phyloP scores from a whole-genome alignment of 2,113 vertebrate genomes.

The Brachyhypopomus occidentalis region DNA sequence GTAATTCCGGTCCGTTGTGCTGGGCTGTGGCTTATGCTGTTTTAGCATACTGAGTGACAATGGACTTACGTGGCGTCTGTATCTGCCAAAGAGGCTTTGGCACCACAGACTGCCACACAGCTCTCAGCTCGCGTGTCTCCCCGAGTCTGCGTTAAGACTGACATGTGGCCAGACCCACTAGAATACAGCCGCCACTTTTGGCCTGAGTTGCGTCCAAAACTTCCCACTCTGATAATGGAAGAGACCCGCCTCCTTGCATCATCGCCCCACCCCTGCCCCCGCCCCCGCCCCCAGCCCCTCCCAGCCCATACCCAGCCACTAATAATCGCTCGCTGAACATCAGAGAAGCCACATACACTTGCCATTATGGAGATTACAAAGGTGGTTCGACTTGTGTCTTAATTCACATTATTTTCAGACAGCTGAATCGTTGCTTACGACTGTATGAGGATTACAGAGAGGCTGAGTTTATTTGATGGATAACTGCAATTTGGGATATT shows the following conservation, averaged over 20 bases:
- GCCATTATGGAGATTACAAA: constrained; percentile 65
- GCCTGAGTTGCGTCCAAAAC: constrained; percentile 36
- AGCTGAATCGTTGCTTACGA: constrained; percentile 57
- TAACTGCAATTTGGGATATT: constrained; percentile 62
- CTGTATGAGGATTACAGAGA: constrained; percentile 65
- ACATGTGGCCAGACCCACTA: constrained; percentile 22
- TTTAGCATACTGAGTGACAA: constrained; percentile 68
- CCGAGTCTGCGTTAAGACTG: constrained; percentile 44
- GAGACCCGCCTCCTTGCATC: no score
- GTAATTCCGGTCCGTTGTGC: constrained; percentile 58
- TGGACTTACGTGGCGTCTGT: constrained; percentile 59
- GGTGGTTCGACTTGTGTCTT: constrained; percentile 56
- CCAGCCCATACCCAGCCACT: background rate
- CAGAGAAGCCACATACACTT: constrained; percentile 50
- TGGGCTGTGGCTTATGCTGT: constrained; percentile 60
- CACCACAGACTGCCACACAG: constrained; percentile 46
- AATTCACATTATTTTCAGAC: constrained; percentile 71
- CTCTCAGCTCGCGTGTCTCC: constrained; percentile 48
- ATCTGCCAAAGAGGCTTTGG: constrained; percentile 52
- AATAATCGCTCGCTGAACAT: constrained; percentile 27
- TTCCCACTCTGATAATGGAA: constrained; percentile 34
- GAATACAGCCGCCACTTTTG: background rate
- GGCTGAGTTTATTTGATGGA: constrained; percentile 66
- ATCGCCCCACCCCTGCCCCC: no score
- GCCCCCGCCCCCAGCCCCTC: background rate